These are phyloP conservation scores for Premnoplex brunnescens DNA, from an alignment of 2,797 vertebrate species.

Conservation along the genomic window DNA sequence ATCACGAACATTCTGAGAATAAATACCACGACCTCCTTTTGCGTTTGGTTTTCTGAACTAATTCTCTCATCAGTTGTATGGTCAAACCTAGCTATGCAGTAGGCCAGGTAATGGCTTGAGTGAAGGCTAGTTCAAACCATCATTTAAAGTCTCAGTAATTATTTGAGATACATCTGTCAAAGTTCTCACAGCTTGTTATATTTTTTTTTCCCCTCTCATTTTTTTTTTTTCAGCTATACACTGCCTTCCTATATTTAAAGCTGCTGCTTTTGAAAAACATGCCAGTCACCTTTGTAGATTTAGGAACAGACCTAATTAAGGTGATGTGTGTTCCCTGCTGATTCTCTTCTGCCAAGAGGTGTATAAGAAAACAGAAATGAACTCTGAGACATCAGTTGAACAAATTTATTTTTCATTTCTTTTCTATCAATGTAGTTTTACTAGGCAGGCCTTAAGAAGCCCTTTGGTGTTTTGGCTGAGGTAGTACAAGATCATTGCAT, in stretches of 20 bases:
- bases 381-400: background rate
- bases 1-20: background rate
- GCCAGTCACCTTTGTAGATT: background rate
- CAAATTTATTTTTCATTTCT: background rate
- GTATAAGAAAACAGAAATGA: background rate
- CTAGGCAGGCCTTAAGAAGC: background rate
- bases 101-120: background rate
- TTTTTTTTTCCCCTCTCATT: rapidly evolving
- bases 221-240: background rate
- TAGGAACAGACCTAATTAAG: constrained; percentile 2
- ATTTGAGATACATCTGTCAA: background rate
- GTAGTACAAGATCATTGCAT: background rate
- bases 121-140: background rate
- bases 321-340: background rate
- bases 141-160: background rate
- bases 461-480: background rate
- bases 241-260: background rate
- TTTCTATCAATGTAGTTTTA: background rate
- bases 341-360: background rate
- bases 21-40: background rate
- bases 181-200: background rate
- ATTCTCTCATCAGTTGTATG: background rate
- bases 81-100: background rate
- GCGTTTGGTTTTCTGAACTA: background rate
- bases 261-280: background rate